Conservation (phyloP, 2,113 vertebrate genomes). For the Entomyzon cyanotis region DNA sequence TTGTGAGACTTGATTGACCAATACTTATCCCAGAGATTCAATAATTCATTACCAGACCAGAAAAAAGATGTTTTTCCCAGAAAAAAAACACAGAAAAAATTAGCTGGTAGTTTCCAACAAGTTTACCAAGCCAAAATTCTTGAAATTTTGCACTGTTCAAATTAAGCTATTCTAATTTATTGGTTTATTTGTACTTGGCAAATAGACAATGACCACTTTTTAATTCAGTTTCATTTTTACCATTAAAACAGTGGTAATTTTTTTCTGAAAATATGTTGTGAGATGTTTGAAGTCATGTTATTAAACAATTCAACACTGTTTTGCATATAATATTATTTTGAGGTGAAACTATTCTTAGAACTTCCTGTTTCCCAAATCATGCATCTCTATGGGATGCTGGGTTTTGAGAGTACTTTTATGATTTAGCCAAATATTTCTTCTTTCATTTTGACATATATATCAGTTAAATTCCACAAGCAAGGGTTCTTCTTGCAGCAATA, state of each 20-base stretch:
- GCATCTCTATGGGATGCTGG: neutral
- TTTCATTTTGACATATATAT: neutral
- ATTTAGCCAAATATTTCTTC: neutral
- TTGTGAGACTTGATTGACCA: neutral
- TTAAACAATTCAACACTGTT: neutral
- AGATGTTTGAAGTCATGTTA: neutral
- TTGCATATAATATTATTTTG: neutral
- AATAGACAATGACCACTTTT: neutral
- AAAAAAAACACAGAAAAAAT: neutral
- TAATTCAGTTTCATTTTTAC: neutral
- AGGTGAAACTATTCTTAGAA: neutral
- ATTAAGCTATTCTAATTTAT: neutral
- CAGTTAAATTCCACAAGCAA: neutral
- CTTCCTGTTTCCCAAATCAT: neutral
- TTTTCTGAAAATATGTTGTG: neutral
- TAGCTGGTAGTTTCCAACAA: neutral
- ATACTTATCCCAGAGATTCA: neutral
- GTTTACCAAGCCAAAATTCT: neutral
- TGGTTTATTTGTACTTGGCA: neutral
- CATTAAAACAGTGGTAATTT: neutral
- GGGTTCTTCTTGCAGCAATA: neutral
- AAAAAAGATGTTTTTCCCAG: neutral
- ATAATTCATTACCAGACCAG: neutral
- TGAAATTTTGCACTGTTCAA: neutral
- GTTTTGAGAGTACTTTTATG: neutral